These are phyloP conservation scores for Albula goreensis DNA, from an alignment of 2,113 vertebrate species.

Conservation along the genomic window DNA sequence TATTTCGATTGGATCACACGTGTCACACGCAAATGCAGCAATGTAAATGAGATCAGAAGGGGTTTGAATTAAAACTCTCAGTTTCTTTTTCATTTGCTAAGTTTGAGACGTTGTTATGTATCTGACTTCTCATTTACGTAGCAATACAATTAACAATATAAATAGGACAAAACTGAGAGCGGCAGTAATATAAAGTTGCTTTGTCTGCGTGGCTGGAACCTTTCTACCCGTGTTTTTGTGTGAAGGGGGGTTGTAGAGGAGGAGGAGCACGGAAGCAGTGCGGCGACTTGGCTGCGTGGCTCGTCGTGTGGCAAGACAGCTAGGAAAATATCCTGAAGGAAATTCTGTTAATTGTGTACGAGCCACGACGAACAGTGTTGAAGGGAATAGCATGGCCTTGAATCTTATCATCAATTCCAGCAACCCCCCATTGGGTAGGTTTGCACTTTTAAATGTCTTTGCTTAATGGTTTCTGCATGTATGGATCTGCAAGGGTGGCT, in stretches of 20 bases:
- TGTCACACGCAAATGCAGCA: no score
- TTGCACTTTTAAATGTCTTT: background rate
- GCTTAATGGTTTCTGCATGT: background rate
- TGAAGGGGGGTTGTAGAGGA: background rate
- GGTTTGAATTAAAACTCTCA: no score
- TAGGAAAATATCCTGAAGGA: slow-evolving; percentile 52
- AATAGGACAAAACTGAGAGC: background rate
- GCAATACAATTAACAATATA: background rate
- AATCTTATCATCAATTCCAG: slow-evolving; percentile 66
- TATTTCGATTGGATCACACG: no score
- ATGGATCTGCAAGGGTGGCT: background rate
- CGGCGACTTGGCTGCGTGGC: slow-evolving; percentile 18
- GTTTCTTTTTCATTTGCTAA: no score
- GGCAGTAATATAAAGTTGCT: background rate
- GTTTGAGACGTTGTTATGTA: no score
- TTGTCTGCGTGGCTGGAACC: slow-evolving; percentile 9
- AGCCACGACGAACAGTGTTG: slow-evolving; percentile 11
- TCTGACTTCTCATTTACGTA: background rate
- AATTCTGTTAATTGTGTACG: slow-evolving; percentile 45
- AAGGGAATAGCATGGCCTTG: slow-evolving; percentile 63
- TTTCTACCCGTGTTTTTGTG: background rate
- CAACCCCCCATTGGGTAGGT: slow-evolving; percentile 70
- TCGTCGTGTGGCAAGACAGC: slow-evolving; percentile 61
- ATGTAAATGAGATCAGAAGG: no score
- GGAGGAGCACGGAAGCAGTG: slow-evolving; percentile 16